Evolutionary conservation across 2,888 invertebrate genomes (phyloP), one percentile per base, ranked within the genome.

Genomic region (Eremobia ochroleuca): DNA sequence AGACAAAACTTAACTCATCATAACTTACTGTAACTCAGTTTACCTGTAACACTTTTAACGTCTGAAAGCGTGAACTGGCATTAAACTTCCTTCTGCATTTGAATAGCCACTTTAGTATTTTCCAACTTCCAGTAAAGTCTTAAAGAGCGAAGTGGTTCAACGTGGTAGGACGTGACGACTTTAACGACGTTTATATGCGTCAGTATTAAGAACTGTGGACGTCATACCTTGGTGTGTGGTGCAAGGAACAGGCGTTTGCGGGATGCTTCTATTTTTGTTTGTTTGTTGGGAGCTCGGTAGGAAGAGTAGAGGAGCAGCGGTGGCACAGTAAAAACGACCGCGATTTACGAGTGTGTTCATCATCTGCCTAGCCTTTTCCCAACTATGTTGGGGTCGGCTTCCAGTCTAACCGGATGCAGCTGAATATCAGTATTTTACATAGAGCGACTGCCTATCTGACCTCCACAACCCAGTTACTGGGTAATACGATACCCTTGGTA

Each of bases 141-240:
- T 80, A 25, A 80, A 77, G 37, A 21, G 67, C 13, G 4, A 69
- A 77, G 43, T 69, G 31, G 49, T 81, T 70, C 55, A 62, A 66
- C 69, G 25, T 37, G 59, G 62, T 71, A 34, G 25, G 15, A 81
- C 82, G 58, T 74, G 77, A 74, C 37, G 69, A 34, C 64, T 77
- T 71, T 52, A 68, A 68, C 43, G 69, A 77, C 58, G 37, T 77
- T 74, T 34, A 31, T 49, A 71, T 55, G 83, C 83, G 74, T 70
- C 69, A 85, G 13, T 66, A 40, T 13, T 72, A 78, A 70, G 72
- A 78, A 78, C 64, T 81, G n/a, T 52, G 34, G 70, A 78, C 83
- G 83, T 84, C 83, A 84, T 70, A 66, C 21, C n/a, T 62, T 74
- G 46, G 18, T 28, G 46, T 55, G 28, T 73, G 86, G 83, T 75